Evolutionary conservation across 2,888 invertebrate species (phyloP).

Genomic region (Acleris sparsana): DNA sequence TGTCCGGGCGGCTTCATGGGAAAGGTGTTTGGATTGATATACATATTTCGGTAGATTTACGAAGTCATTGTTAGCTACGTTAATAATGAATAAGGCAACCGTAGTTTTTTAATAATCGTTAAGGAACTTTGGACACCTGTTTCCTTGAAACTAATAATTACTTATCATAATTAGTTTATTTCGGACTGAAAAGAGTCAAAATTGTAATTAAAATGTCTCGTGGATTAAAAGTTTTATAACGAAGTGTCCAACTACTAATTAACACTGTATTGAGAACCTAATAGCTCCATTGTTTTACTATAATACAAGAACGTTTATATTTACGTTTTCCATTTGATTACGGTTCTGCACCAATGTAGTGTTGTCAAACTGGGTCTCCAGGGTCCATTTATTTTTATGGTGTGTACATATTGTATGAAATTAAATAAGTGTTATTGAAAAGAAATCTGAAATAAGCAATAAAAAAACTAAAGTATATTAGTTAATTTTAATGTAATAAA

Average conservation of each 20-base stretch:
- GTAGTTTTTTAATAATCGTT: slow-evolving; percentile 29
- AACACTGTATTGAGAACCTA: slow-evolving; percentile 1
- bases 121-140: slow-evolving; percentile 40
- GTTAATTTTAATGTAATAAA: no score
- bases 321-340: no score
- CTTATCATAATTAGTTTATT: slow-evolving; percentile 43
- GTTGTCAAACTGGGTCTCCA: no score
- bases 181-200: slow-evolving; percentile 42
- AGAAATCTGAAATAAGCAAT: no score
- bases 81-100: slow-evolving; percentile 2
- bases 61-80: neutral
- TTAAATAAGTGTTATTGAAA: no score
- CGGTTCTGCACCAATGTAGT: no score
- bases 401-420: no score
- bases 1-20: slow-evolving; percentile 26
- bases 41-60: slow-evolving; percentile 6
- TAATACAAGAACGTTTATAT: no score
- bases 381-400: no score
- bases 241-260: slow-evolving; percentile 4
- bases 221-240: slow-evolving; percentile 36
- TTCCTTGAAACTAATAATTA: slow-evolving; percentile 52
- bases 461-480: no score
- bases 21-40: slow-evolving; percentile 13
- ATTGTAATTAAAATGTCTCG: slow-evolving; percentile 52
- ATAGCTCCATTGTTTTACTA: slow-evolving; percentile 9